These are phyloP conservation scores for Pangasius sanitwongsei DNA, from an alignment of 2,797 vertebrate species.

Conservation along the genomic window DNA sequence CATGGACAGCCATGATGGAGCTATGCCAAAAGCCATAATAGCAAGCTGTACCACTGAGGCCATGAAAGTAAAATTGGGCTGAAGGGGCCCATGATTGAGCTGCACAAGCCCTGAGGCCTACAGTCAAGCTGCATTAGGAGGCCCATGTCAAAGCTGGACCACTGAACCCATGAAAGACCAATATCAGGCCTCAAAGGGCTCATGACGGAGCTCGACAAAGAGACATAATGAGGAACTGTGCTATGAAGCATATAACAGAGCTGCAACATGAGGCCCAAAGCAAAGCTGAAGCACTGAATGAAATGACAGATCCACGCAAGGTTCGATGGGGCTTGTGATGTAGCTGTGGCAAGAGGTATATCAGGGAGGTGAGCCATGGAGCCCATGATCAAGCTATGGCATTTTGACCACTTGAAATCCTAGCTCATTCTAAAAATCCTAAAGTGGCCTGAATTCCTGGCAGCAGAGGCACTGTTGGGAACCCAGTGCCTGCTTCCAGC, in stretches of 20 bases:
- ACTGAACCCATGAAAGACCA: conserved; percentile 16
- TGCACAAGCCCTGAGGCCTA: neutral
- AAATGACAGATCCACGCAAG: conserved; percentile 17
- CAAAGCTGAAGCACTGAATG: neutral
- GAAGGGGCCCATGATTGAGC: neutral
- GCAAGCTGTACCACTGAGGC: neutral
- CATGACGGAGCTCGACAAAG: neutral
- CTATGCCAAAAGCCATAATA: neutral
- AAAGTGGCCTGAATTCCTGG: conserved; percentile 34
- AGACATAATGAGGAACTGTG: neutral
- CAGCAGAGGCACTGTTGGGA: conserved; percentile 11
- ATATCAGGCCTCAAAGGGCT: neutral
- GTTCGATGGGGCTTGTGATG: neutral
- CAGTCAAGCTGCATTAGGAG: neutral
- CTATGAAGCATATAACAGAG: conserved; percentile 4
- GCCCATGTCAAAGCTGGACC: neutral
- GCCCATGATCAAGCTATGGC: conserved; percentile 5
- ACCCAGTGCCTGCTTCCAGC: conserved; percentile 3
- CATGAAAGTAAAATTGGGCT: neutral
- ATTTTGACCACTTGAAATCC: conserved; percentile 26
- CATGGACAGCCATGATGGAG: neutral
- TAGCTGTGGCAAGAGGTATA: conserved; percentile 12
- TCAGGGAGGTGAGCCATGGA: neutral
- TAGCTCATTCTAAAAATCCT: conserved; percentile 4
- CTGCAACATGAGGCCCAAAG: neutral